Evolutionary conservation across 1,140 invertebrate genomes (phyloP).

Genomic region (Drosophila neocordata): DNA sequence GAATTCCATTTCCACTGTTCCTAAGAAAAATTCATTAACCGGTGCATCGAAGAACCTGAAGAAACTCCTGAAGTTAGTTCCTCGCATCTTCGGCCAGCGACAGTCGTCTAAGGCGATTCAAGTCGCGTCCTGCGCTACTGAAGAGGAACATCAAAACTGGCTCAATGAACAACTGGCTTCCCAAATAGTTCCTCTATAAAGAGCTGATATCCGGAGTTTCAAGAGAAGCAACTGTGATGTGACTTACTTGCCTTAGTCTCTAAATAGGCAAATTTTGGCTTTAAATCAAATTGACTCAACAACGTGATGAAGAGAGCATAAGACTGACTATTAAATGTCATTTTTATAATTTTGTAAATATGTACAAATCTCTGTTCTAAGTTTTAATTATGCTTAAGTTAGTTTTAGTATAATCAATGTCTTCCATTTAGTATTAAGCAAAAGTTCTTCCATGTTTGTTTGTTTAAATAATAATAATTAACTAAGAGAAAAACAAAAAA

Average conservation of each 20-base stretch:
- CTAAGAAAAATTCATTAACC: slow-evolving; percentile 49
- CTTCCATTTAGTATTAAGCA: slow-evolving; percentile 62
- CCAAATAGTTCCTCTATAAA: slow-evolving; percentile 18
- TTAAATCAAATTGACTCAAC: slow-evolving; percentile 40
- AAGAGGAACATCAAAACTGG: slow-evolving; percentile 73
- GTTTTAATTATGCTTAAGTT: slow-evolving; percentile 30
- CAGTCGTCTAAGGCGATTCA: slow-evolving; percentile 30
- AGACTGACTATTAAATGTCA: slow-evolving; percentile 47
- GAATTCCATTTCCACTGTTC: slow-evolving; percentile 14
- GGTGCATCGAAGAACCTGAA: slow-evolving; percentile 57
- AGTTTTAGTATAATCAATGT: slow-evolving; percentile 60
- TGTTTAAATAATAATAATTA: slow-evolving; percentile 56
- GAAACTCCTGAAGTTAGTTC: slow-evolving; percentile 59
- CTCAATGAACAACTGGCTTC: slow-evolving; percentile 66
- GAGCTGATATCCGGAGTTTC: slow-evolving; percentile 9
- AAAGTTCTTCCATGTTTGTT: slow-evolving; percentile 69
- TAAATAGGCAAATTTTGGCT: slow-evolving; percentile 47
- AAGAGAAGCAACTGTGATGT: slow-evolving; percentile 58
- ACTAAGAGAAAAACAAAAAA: slow-evolving; percentile 31
- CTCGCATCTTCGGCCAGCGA: slow-evolving; percentile 46
- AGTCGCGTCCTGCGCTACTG: slow-evolving; percentile 39
- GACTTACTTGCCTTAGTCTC: slow-evolving; percentile 32
- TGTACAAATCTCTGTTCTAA: slow-evolving; percentile 20
- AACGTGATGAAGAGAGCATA: slow-evolving; percentile 61
- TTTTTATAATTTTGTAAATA: slow-evolving; percentile 46